These are phyloP conservation scores for Salvelinus namaycush DNA, from an alignment of 2,113 vertebrate genomes.

Conservation along the genomic window DNA sequence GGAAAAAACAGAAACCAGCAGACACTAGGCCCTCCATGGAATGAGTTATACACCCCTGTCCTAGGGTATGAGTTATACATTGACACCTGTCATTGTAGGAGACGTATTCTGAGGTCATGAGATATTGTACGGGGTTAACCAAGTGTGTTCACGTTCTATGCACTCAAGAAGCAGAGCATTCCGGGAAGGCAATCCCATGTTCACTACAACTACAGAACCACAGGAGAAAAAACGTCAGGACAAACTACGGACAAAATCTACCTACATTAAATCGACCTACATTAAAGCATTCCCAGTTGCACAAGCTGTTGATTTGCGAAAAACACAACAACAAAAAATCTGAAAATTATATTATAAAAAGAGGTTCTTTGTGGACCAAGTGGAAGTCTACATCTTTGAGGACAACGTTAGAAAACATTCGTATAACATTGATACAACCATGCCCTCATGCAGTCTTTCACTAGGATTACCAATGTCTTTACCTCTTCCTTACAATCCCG, in stretches of 20 bases:
- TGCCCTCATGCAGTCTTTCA: background rate
- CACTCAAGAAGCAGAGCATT: background rate
- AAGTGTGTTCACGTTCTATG: background rate
- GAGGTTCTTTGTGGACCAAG: slow-evolving; percentile 30
- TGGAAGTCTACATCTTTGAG: slow-evolving; percentile 13
- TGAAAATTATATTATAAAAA: slow-evolving; percentile 2
- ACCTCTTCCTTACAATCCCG: background rate
- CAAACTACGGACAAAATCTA: background rate
- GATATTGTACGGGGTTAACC: background rate
- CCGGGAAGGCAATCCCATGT: background rate
- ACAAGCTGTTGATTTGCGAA: background rate
- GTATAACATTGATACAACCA: background rate
- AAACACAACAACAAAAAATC: background rate
- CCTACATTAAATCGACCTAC: background rate
- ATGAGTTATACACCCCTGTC: no score
- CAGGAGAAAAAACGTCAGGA: slow-evolving; percentile 4
- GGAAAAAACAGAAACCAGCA: no score
- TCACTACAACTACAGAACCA: slow-evolving; percentile 1
- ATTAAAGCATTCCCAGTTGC: background rate
- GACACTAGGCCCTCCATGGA: no score
- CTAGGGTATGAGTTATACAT: no score
- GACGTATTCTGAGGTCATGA: background rate
- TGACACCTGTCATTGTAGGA: background rate
- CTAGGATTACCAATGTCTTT: background rate
- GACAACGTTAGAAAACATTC: background rate